phyloP scores from a whole-genome alignment of 2,797 vertebrate genomes.

The Rhinophrynus dorsalis region DNA sequence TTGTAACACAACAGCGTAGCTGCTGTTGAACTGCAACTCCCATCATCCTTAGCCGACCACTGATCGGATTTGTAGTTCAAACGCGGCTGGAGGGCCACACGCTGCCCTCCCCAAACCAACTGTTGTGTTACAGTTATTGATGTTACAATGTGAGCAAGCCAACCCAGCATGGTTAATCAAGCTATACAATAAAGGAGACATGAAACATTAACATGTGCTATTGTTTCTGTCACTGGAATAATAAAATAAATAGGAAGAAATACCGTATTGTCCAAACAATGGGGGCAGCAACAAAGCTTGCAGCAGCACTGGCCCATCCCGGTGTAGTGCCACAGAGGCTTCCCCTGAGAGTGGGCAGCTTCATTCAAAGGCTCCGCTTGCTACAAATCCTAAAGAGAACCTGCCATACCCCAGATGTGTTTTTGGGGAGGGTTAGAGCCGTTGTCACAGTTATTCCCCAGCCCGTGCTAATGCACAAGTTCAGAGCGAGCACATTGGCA shows the following conservation, averaged over 20 bases:
- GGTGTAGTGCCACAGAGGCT: slow-evolving; percentile 59
- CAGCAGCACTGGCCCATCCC: slow-evolving; percentile 83
- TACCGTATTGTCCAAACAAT: slow-evolving; percentile 84
- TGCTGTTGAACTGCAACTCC: too few relatives aligned
- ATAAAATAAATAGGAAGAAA: slow-evolving; percentile 50
- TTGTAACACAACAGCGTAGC: too few relatives aligned
- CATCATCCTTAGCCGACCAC: not conserved
- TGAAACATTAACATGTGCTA: not conserved
- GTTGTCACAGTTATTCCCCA: too few relatives aligned
- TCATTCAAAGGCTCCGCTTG: slow-evolving; percentile 60
- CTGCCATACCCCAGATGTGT: not conserved
- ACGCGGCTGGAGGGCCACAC: slow-evolving; percentile 9
- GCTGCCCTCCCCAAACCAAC: slow-evolving; percentile 31
- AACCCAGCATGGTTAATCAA: not conserved
- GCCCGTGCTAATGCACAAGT: not conserved
- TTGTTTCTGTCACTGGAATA: not conserved
- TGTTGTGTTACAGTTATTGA: slow-evolving; percentile 12
- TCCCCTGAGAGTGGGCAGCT: slow-evolving; percentile 53
- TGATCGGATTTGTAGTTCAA: not conserved
- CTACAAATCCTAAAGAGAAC: slow-evolving; percentile 38
- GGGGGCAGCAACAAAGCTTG: slow-evolving; percentile 69
- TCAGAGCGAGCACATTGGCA: slow-evolving; percentile 3
- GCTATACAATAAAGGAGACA: slow-evolving; percentile 24
- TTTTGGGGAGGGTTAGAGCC: not conserved
- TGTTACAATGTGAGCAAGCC: not conserved